These are phyloP conservation scores for Clinocottus analis DNA, from an alignment of 2,113 vertebrate species.

Conservation along the genomic window DNA sequence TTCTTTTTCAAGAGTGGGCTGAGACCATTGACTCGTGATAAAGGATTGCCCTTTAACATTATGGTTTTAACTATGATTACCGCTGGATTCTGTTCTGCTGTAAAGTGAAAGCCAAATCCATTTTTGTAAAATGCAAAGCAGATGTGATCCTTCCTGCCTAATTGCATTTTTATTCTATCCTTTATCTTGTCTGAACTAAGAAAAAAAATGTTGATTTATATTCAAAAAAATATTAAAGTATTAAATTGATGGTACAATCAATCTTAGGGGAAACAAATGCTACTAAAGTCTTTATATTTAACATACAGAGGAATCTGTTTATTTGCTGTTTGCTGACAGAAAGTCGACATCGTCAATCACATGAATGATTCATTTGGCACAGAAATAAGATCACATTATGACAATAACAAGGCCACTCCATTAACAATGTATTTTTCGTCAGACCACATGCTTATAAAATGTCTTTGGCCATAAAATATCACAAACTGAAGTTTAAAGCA, in stretches of 20 bases:
- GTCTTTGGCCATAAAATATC: neutral
- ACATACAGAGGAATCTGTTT: conserved; percentile 47
- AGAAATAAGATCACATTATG: conserved; percentile 26
- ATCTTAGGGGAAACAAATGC: conserved; percentile 51
- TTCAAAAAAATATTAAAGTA: conserved; percentile 22
- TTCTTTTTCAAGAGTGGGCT: conserved; percentile 59
- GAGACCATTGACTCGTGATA: conserved; percentile 77
- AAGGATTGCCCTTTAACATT: conserved; percentile 68
- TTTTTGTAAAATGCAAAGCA: conserved; percentile 43
- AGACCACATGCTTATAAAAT: conserved; percentile 18
- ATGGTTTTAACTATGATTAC: conserved; percentile 40
- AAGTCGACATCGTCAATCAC: conserved; percentile 52
- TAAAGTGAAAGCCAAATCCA: conserved; percentile 68
- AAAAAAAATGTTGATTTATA: conserved; percentile 47
- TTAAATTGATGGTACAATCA: conserved; percentile 82
- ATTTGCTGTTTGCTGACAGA: conserved; percentile 38
- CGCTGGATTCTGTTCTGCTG: conserved; percentile 67
- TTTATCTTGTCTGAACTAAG: conserved; percentile 51
- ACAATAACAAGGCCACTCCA: conserved; percentile 7
- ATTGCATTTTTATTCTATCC: conserved; percentile 35
- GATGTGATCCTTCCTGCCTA: conserved; percentile 51
- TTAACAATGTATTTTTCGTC: conserved; percentile 13
- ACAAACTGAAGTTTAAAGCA: conserved; percentile 6
- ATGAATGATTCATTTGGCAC: conserved; percentile 45
- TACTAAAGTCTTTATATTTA: conserved; percentile 70